Percentiles rank a stretch among this genome's conserved stretches.
phyloP scores from a whole-genome alignment of 2,888 invertebrate genomes.

The Danaus chrysippus region DNA sequence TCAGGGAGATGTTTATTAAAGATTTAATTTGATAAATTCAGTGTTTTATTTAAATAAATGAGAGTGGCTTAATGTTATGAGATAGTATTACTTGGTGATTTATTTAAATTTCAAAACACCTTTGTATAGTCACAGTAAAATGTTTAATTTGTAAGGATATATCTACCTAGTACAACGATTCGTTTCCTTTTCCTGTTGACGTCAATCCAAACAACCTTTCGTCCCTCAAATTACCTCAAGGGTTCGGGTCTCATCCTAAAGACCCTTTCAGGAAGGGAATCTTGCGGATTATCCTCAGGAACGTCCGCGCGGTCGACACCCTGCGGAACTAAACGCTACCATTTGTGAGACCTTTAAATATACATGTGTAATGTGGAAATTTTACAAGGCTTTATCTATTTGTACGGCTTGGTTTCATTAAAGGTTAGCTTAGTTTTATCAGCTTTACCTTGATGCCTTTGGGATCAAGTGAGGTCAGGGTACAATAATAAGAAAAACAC shows the following conservation, averaged over 20 bases:
- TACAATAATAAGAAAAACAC: too few relatives aligned
- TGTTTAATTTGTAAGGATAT: neutral
- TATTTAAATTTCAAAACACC: neutral
- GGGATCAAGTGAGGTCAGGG: neutral
- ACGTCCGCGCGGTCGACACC: conserved; percentile 13
- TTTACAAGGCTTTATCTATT: neutral
- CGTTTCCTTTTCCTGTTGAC: neutral
- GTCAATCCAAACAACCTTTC: conserved; percentile 3
- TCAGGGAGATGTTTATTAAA: conserved; percentile 22
- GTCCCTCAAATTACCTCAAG: neutral
- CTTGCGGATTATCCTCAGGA: conserved; percentile 14
- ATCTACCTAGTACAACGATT: neutral
- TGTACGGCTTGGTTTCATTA: neutral
- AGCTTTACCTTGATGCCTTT: neutral
- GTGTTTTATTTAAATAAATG: neutral
- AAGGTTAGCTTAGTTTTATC: neutral
- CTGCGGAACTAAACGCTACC: neutral
- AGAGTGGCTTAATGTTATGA: neutral
- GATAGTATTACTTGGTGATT: neutral
- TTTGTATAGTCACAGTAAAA: too few relatives aligned
- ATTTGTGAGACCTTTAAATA: conserved; percentile 6
- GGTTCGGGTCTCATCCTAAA: conserved; percentile 7
- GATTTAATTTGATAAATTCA: neutral
- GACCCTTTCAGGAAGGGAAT: conserved; percentile 8
- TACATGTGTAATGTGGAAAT: neutral